phyloP scores from a whole-genome alignment of 1,140 invertebrate species.

The Sitodiplosis mosellana region DNA sequence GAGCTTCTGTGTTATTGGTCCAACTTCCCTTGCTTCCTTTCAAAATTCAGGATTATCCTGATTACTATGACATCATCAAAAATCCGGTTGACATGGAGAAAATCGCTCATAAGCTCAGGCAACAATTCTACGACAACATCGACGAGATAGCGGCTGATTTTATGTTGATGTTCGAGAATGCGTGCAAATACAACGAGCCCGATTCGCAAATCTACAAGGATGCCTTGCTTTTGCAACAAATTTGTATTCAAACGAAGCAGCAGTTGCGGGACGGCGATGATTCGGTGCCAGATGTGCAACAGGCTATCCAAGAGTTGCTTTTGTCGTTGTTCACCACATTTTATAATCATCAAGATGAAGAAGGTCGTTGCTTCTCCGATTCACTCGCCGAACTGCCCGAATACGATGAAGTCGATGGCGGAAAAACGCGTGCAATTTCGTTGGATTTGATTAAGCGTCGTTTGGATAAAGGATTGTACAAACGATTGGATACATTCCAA shows the following conservation, averaged over 20 bases:
- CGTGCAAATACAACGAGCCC: constrained; percentile 98
- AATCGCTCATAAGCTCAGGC: constrained; percentile 76
- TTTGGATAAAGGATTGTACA: constrained; percentile 74
- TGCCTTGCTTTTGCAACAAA: constrained; percentile 77
- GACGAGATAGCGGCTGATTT: constrained; percentile 88
- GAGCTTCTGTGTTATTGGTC: too few species aligned
- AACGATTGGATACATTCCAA: constrained; percentile 86
- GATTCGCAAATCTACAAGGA: constrained; percentile 99
- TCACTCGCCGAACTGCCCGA: constrained; percentile 87
- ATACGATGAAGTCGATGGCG: constrained; percentile 57
- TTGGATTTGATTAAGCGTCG: constrained; percentile 71
- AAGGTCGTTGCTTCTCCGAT: constrained; percentile 90
- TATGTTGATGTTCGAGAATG: constrained; percentile 96
- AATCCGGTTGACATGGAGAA: constrained; percentile 94
- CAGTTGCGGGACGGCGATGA: constrained; percentile 74
- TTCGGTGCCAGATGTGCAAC: constrained; percentile 69
- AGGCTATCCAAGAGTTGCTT: constrained; percentile 79
- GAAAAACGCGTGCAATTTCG: constrained; percentile 55
- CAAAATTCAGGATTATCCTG: constrained; percentile 63
- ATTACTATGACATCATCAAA: constrained; percentile 97
- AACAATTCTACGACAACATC: constrained; percentile 58
- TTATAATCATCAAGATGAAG: constrained; percentile 92
- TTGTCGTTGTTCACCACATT: constrained; percentile 81
- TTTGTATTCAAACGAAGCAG: constrained; percentile 82
- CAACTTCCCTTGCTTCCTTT: background rate